Conservation (phyloP, 2,888 invertebrate genomes). For the Agapetus fuscipes region DNA sequence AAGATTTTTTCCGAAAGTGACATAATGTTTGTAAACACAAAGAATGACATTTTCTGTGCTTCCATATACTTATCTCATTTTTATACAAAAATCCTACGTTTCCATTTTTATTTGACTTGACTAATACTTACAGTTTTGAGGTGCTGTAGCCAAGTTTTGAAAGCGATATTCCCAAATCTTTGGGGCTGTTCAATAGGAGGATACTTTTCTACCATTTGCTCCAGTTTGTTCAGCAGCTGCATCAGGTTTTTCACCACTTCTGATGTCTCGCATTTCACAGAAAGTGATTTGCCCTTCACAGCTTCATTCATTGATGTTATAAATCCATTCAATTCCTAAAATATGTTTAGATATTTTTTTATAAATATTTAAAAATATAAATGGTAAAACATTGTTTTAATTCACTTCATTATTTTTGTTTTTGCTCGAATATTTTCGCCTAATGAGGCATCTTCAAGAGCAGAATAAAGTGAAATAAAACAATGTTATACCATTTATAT, state of each 20-base stretch:
- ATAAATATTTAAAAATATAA: constrained; percentile 4
- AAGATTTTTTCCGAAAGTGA: too few species aligned
- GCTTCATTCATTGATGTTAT: constrained; percentile 79
- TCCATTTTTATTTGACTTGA: too few species aligned
- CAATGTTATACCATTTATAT: too few species aligned
- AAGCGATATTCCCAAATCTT: constrained; percentile 93
- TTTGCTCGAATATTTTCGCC: too few species aligned
- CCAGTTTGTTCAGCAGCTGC: constrained; percentile 58
- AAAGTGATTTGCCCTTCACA: constrained; percentile 67
- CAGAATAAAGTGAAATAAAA: too few species aligned
- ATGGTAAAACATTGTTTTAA: too few species aligned
- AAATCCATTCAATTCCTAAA: constrained; percentile 75
- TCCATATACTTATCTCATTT: too few species aligned
- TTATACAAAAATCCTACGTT: too few species aligned
- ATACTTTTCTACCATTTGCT: constrained; percentile 65
- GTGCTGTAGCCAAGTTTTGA: constrained; percentile 68
- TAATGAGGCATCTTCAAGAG: too few species aligned
- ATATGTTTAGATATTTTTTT: constrained; percentile 18
- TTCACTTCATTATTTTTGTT: too few species aligned
- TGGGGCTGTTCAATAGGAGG: constrained; percentile 90
- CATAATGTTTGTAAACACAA: too few species aligned
- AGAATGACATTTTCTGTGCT: too few species aligned
- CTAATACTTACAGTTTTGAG: constrained; percentile 49
- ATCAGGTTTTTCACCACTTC: constrained; percentile 51
- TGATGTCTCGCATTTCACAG: constrained; percentile 53